Evolutionary conservation across 2,113 vertebrate genomes (phyloP).

Genomic region (Etheostoma spectabile): DNA sequence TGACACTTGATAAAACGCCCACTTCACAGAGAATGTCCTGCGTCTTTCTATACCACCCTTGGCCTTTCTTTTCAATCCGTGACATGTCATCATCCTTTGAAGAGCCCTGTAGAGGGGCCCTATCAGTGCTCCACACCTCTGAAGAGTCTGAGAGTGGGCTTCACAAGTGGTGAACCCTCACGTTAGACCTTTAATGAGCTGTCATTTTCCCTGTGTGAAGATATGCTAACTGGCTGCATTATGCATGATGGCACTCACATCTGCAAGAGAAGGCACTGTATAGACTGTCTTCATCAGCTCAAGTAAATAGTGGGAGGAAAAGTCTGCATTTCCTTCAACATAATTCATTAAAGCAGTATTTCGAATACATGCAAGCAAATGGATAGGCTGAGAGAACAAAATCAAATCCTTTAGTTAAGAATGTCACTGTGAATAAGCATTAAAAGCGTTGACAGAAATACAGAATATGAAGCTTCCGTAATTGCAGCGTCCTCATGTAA

Average conservation of each 20-base stretch:
- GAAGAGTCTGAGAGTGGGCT: slow-evolving; percentile 61
- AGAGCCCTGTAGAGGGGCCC: slow-evolving; percentile 54
- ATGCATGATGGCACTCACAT: slow-evolving; percentile 58
- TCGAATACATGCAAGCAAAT: slow-evolving; percentile 14
- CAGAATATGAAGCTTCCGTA: background rate
- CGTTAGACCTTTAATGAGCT: slow-evolving; percentile 78
- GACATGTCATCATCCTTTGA: slow-evolving; percentile 67
- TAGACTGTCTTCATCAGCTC: slow-evolving; percentile 9
- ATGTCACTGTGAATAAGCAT: slow-evolving; percentile 7
- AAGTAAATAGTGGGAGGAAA: slow-evolving; percentile 15
- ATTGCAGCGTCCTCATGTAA: slow-evolving; percentile 1
- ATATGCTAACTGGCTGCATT: slow-evolving; percentile 69
- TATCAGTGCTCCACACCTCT: slow-evolving; percentile 50
- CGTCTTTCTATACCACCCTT: slow-evolving; percentile 36
- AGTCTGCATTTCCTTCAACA: background rate
- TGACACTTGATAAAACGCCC: slow-evolving; percentile 48
- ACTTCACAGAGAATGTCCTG: slow-evolving; percentile 44
- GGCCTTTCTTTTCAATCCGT: slow-evolving; percentile 60
- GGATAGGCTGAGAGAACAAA: background rate
- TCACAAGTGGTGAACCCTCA: slow-evolving; percentile 65
- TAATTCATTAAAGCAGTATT: slow-evolving; percentile 9
- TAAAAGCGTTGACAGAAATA: slow-evolving; percentile 9
- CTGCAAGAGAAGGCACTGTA: background rate
- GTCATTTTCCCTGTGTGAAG: slow-evolving; percentile 62
- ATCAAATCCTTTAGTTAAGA: background rate